Evolutionary conservation across 2,113 vertebrate genomes (phyloP).

Genomic region (Cyrtonyx montezumae): DNA sequence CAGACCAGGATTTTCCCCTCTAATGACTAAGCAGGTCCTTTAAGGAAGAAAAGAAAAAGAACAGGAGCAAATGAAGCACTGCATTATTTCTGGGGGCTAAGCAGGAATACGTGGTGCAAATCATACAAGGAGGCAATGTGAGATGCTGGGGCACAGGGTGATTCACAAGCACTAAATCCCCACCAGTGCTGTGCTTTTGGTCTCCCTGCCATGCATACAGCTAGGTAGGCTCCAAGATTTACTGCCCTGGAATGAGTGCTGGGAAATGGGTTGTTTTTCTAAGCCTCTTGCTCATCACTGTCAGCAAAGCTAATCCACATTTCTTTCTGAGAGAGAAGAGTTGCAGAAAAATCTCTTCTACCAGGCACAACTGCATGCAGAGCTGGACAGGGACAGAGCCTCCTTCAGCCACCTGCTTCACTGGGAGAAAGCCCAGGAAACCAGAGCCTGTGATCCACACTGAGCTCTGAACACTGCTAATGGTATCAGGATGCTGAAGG

Average conservation of each 20-base stretch:
- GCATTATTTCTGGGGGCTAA: not conserved
- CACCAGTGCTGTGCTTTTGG: not conserved
- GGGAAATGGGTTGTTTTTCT: not conserved
- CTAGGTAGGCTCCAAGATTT: not conserved
- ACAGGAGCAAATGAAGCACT: not conserved
- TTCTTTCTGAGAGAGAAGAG: not conserved
- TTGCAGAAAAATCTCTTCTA: not conserved
- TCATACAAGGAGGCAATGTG: not conserved
- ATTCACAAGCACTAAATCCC: conserved; percentile 23
- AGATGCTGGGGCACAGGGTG: not conserved
- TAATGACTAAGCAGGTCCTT: not conserved
- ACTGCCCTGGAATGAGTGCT: conserved; percentile 5
- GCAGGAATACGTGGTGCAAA: not conserved
- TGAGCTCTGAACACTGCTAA: not conserved
- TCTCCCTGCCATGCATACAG: fast-evolving
- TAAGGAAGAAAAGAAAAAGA: not conserved
- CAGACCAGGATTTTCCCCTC: not conserved
- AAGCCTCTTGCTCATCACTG: conserved; percentile 2
- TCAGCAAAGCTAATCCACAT: not conserved
- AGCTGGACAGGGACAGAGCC: not conserved
- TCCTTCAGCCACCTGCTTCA: too few relatives aligned
- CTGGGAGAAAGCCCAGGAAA: not conserved
- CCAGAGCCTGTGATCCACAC: not conserved
- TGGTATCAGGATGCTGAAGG: not conserved
- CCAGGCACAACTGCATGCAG: not conserved